phyloP scores from a whole-genome alignment of 2,888 invertebrate species.

The Cosmorhoe ocellata region DNA sequence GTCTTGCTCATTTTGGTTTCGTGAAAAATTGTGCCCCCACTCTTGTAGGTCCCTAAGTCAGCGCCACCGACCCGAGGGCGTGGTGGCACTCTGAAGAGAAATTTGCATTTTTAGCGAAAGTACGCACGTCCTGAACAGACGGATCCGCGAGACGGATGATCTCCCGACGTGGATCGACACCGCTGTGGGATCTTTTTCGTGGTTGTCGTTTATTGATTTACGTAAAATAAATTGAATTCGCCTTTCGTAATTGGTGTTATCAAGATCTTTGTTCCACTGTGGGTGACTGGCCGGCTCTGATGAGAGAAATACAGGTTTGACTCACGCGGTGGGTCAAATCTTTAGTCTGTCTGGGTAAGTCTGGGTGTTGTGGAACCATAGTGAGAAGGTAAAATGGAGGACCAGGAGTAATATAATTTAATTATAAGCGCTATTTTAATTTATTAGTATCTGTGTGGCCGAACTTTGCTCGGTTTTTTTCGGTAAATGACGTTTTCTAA shows the following conservation, averaged over 20 bases:
- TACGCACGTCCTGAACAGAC: constrained; percentile 74
- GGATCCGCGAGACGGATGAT: constrained; percentile 73
- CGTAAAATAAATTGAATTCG: constrained; percentile 7
- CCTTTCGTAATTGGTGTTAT: constrained; percentile 1
- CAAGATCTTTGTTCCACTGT: neutral
- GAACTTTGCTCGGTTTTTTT: no score
- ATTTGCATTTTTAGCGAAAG: constrained; percentile 81
- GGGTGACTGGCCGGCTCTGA: no score
- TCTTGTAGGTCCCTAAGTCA: constrained; percentile 57
- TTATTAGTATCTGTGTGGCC: no score
- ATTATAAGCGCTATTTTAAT: no score
- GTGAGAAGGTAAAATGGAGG: no score
- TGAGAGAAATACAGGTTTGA: no score
- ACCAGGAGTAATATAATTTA: no score
- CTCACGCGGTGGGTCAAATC: no score
- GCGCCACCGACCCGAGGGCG: constrained; percentile 59
- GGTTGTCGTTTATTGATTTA: constrained; percentile 20
- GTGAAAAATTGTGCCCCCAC: constrained; percentile 73
- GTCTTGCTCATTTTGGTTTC: constrained; percentile 71
- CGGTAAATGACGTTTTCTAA: no score
- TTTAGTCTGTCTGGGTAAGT: no score
- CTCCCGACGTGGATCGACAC: constrained; percentile 52
- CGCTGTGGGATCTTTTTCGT: constrained; percentile 22
- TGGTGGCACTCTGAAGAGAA: constrained; percentile 68
- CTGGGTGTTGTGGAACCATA: no score